Conservation (phyloP, 2,113 vertebrate genomes). For the Mus spicilegus region DNA sequence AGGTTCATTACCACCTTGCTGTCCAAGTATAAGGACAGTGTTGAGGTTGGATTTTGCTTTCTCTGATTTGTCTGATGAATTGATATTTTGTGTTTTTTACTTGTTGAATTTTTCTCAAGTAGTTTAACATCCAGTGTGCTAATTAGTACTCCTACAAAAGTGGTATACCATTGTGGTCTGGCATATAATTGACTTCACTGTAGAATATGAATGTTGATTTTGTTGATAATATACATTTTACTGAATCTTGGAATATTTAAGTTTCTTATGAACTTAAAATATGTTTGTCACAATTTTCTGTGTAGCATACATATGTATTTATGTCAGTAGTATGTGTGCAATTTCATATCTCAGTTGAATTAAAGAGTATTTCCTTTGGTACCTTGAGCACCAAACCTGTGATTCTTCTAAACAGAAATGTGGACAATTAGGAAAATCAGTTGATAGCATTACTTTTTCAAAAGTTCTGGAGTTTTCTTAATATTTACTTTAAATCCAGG, state of each 20-base stretch:
- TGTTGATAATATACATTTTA: constrained; percentile 21
- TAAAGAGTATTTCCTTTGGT: constrained; percentile 52
- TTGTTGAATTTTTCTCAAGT: constrained; percentile 43
- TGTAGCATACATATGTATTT: not conserved
- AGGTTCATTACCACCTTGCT: constrained; percentile 80
- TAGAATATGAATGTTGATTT: constrained; percentile 13
- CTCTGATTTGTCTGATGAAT: not conserved
- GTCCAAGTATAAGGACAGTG: constrained; percentile 83
- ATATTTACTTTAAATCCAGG: constrained; percentile 42
- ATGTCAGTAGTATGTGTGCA: not conserved
- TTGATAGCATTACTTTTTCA: constrained; percentile 24
- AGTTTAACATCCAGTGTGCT: constrained; percentile 16
- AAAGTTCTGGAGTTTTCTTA: constrained; percentile 23
- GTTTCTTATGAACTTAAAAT: not conserved
- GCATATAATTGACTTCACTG: constrained; percentile 46
- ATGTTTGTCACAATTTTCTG: constrained; percentile 19
- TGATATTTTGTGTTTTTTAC: constrained; percentile 55
- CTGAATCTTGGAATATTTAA: not conserved
- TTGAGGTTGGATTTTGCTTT: constrained; percentile 83
- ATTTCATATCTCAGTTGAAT: constrained; percentile 27
- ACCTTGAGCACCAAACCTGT: constrained; percentile 15
- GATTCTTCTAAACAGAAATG: constrained; percentile 28
- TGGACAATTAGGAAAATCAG: constrained; percentile 50
- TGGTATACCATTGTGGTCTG: not conserved
- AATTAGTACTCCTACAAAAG: constrained; percentile 32